Evolutionary conservation across 1,140 invertebrate species (phyloP).

Genomic region (Bradysia coprophila): DNA sequence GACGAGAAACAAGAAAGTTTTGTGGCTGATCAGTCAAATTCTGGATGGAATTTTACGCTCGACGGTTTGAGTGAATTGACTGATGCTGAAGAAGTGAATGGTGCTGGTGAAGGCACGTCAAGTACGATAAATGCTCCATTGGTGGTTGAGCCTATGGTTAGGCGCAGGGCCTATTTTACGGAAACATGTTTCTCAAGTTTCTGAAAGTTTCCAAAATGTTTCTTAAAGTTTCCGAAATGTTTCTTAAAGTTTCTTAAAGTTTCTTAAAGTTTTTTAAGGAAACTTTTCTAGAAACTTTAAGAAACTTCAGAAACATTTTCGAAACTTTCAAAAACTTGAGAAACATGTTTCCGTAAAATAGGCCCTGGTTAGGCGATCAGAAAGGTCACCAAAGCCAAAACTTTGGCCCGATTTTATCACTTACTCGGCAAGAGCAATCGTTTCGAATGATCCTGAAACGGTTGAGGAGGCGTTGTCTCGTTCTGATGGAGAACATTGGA

Average conservation of each 20-base stretch:
- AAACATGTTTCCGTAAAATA: too few relatives aligned
- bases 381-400: neutral
- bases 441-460: neutral
- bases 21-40: neutral
- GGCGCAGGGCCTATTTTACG: too few relatives aligned
- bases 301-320: too few relatives aligned
- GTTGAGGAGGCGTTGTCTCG: slow-evolving; percentile 5
- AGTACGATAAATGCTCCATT: neutral
- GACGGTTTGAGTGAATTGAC: too few relatives aligned
- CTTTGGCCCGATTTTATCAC: neutral
- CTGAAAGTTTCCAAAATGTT: too few relatives aligned
- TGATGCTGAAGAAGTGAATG: neutral
- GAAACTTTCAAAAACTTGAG: too few relatives aligned
- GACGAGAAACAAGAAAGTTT: neutral
- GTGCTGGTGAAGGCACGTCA: neutral
- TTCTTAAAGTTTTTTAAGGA: too few relatives aligned
- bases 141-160: too few relatives aligned
- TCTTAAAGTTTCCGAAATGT: too few relatives aligned
- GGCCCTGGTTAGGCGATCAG: neutral
- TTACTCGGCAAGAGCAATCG: neutral
- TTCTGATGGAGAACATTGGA: slow-evolving; percentile 8
- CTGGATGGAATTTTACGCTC: neutral
- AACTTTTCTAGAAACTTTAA: too few relatives aligned
- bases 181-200: too few relatives aligned
- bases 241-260: too few relatives aligned